Evolutionary conservation across 2,888 invertebrate genomes (phyloP), one percentile per base, ranked within the genome.

Genomic region (Lepidocyrtoides sp.): DNA sequence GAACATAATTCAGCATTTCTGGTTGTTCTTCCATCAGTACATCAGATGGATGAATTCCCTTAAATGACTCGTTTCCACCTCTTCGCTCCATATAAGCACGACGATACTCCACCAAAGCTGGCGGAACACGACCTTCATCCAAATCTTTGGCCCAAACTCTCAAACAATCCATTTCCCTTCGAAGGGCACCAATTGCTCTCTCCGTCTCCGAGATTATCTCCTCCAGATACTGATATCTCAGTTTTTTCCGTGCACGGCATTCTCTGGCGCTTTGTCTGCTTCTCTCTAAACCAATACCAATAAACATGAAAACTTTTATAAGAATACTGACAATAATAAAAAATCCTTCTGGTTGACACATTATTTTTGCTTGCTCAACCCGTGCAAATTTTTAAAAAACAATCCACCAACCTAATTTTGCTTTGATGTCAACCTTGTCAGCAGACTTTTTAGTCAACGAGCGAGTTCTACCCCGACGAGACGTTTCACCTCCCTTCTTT

Each of bases 211-310:
- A 96, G 2, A 99, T 99, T 93, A 99, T 96, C 95, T 99, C 99
- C 95, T 99, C 99, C 93, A 99, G 96, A 95, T 99, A 99, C 95
- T 99, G 99, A 95, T 99, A 99, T 83, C 99, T 97, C 92, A 99
- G 96, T 95, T 99, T 99, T 96, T 99, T 99, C 83, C 99, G 96
- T 72, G 99, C 99, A 93, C 99, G 97, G 95, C 99, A 99, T 96
- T 99, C 99, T 94, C 99, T 96, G 94, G 99, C 99, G 96, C 99
- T 99, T 96, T 99, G 99, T 94, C 99, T 96, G 95, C 99, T 99
- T 92, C 99, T 97, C 96, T 99, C 99, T 98, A n/a, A 79, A 51
- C 17, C n/a, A 51, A 32, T n/a, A n/a, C n/a, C n/a, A n/a, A n/a
- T 23, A 75, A 75, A 41, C 36, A 36, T 36, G 94, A 54, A 54